Conservation (phyloP, 2,888 invertebrate genomes). For the Mallateleia sp. region DNA sequence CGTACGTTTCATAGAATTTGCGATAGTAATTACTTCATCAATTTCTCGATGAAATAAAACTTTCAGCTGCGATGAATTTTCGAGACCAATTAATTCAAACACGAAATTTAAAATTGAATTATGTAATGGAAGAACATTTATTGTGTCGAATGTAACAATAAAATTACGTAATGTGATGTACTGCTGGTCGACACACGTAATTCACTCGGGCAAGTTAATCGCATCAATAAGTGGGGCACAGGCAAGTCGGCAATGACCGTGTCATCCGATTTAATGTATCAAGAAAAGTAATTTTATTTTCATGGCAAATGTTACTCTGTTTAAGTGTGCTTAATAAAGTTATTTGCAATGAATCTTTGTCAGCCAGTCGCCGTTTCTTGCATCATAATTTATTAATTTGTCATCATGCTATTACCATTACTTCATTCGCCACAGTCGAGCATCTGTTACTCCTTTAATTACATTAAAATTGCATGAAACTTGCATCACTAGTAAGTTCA, state of each 20-base stretch:
- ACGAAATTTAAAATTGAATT: slow-evolving; percentile 41
- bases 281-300: slow-evolving; percentile 56
- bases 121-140: slow-evolving; percentile 52
- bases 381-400: slow-evolving; percentile 8
- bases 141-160: slow-evolving; percentile 53
- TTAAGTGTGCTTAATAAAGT: slow-evolving; percentile 25
- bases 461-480: background rate
- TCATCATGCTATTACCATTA: slow-evolving; percentile 20
- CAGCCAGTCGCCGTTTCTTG: slow-evolving; percentile 11
- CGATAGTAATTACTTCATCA: too few relatives aligned
- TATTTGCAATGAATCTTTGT: slow-evolving; percentile 20
- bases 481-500: background rate
- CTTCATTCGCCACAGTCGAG: background rate
- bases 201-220: slow-evolving; percentile 63
- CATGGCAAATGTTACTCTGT: slow-evolving; percentile 57
- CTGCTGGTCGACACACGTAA: slow-evolving; percentile 51
- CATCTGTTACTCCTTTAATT: slow-evolving; percentile 24
- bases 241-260: slow-evolving; percentile 71
- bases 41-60: too few relatives aligned
- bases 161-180: slow-evolving; percentile 52
- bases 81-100: background rate
- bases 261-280: slow-evolving; percentile 65
- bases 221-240: slow-evolving; percentile 65
- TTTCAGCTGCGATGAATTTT: background rate
- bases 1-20: too few relatives aligned